Evolutionary conservation across 1,140 invertebrate genomes (phyloP).

Genomic region (Sminthurides bifidus): DNA sequence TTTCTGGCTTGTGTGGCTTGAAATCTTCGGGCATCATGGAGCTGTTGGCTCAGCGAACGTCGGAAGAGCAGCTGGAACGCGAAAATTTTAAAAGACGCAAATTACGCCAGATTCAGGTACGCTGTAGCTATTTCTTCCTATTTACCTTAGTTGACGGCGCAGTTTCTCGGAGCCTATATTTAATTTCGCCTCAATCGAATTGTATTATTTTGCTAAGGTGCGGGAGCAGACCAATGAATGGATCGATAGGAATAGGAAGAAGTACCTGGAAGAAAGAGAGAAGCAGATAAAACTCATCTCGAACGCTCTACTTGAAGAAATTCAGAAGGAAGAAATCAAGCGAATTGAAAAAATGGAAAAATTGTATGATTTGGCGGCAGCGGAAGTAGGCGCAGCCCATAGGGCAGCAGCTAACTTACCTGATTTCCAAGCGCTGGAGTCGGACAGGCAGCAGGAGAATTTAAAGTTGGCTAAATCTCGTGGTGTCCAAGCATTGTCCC

Average conservation of each 20-base stretch:
- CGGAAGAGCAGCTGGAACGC: neutral
- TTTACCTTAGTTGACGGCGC: neutral
- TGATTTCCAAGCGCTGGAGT: slow-evolving; percentile 4
- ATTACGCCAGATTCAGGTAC: slow-evolving; percentile 1
- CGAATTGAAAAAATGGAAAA: slow-evolving; percentile 15
- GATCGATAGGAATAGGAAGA: slow-evolving; percentile 10
- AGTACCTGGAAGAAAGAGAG: slow-evolving; percentile 14
- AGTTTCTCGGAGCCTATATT: neutral
- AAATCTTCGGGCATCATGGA: neutral
- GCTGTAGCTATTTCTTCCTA: neutral
- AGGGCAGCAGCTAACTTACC: slow-evolving; percentile 8
- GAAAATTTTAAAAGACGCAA: slow-evolving; percentile 1
- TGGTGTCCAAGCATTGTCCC: slow-evolving; percentile 4
- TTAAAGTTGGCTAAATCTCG: neutral
- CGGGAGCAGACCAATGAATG: slow-evolving; percentile 16
- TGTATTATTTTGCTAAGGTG: slow-evolving; percentile 10
- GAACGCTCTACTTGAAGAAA: slow-evolving; percentile 3
- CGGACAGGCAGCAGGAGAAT: slow-evolving; percentile 1
- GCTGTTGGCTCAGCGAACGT: neutral
- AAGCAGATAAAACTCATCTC: slow-evolving; percentile 13
- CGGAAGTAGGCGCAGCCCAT: slow-evolving; percentile 24
- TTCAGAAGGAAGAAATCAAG: slow-evolving; percentile 4
- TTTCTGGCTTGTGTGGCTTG: too few relatives aligned
- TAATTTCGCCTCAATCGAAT: neutral
- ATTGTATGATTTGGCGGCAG: slow-evolving; percentile 18